Base-by-base conservation (phyloP, 2,888 invertebrate species). In the Zygaena filipendulae region DNA sequence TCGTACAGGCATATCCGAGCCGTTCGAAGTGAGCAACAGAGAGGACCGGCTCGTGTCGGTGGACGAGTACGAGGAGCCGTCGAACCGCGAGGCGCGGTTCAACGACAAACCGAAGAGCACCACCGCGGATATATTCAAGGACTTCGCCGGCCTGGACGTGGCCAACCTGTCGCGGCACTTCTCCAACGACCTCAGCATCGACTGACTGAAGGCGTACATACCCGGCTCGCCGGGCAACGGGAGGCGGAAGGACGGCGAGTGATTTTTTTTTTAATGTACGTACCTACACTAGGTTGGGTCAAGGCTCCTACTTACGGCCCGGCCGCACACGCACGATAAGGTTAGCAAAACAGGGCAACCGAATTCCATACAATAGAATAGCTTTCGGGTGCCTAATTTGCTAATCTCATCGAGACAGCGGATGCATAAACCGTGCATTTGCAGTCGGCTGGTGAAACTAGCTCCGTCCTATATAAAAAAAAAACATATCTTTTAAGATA, bases 1-100 rank as follows among this genome's bases (percentile, higher is more conserved):
- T n/a, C n/a, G n/a, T n/a, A n/a, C 57, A 80, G 81, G 81, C 36
- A 70, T 81, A 47, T 81, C 81, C 0, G 69, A 75, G 8, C 71
- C 77, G 0, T 77, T 81, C 42, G 80, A 81, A 42, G 80, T 77
- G 8, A 67, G 72, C 52, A 64, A 69, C 40, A 71, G 64, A 36
- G 71, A 74, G 27, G 75, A 79, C 42, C 49, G 42, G 14, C 40
- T 67, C 19, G 58, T 69, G 1, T 22, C 52, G 1, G 30, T 61
- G 13, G 66, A 64, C n/a, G 44, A 55, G 1, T 46, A 45, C 34
- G 49, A 55, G 0, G 56, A 67, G 26, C 52, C 74, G 0, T 59
- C 68, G 0, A 49, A 56, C 5, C 66, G 67, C 23, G 35, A 58
- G 0, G 55, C 66, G 0, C 56, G 63, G 0, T 40, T 40, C 2